Evolutionary conservation across 2,797 vertebrate genomes (phyloP).

Genomic region (Epinephelus coioides): DNA sequence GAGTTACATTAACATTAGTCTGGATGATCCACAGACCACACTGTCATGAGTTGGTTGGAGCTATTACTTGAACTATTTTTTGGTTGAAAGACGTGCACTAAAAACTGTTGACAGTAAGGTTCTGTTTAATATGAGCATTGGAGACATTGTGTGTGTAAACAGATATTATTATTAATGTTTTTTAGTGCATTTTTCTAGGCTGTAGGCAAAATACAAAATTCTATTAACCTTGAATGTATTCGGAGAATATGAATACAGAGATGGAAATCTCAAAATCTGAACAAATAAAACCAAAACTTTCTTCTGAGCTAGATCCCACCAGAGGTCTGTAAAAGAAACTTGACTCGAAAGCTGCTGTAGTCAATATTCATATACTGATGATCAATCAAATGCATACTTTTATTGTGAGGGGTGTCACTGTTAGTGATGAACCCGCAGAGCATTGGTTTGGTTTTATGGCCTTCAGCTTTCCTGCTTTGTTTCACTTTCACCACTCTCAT

Average conservation of each 20-base stretch:
- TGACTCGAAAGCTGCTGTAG: not conserved
- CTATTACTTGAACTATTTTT: too few relatives aligned
- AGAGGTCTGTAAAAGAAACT: not conserved
- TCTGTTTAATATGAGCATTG: not conserved
- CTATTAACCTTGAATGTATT: not conserved
- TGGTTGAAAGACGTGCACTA: not conserved
- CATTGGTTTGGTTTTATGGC: not conserved
- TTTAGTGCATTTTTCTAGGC: not conserved
- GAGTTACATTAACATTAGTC: too few relatives aligned
- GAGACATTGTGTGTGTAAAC: not conserved
- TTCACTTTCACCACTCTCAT: not conserved
- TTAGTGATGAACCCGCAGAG: not conserved
- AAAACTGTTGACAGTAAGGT: not conserved
- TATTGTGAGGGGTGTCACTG: not conserved
- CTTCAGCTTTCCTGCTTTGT: not conserved
- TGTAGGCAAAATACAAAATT: not conserved
- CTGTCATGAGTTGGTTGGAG: too few relatives aligned
- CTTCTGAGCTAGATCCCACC: not conserved
- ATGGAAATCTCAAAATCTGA: not conserved
- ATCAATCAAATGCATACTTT: not conserved
- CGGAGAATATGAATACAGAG: not conserved
- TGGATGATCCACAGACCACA: too few relatives aligned
- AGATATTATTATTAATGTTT: not conserved
- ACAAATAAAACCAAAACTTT: not conserved
- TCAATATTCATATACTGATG: not conserved